phyloP scores from a whole-genome alignment of 2,888 invertebrate genomes.

The Erynnis tages region DNA sequence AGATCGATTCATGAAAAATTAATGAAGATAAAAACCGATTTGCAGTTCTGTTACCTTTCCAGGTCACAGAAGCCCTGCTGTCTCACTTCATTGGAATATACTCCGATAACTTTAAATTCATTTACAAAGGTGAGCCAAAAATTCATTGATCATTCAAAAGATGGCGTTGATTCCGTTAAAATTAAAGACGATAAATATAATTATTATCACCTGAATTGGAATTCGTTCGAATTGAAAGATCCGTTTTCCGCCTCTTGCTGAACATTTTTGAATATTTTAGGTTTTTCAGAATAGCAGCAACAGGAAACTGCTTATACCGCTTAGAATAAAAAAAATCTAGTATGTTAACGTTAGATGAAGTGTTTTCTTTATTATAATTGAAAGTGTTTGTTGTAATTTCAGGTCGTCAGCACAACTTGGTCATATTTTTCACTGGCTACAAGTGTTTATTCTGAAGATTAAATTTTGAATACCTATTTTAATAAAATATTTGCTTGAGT shows the following conservation, averaged over 20 bases:
- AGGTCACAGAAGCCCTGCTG: constrained; percentile 26
- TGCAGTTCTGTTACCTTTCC: constrained; percentile 19
- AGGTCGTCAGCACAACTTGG: constrained; percentile 59
- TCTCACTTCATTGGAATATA: constrained; percentile 22
- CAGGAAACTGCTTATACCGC: no score
- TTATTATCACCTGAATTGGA: no score
- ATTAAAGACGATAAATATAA: no score
- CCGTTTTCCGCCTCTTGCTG: no score
- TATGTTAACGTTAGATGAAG: no score
- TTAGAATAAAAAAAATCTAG: no score
- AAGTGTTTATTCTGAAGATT: constrained; percentile 15
- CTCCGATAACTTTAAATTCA: constrained; percentile 28
- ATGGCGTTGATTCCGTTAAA: background rate
- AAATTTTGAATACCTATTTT: no score
- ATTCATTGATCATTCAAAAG: background rate
- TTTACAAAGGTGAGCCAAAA: constrained; percentile 24
- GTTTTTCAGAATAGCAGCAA: no score
- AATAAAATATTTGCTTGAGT: no score
- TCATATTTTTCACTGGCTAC: constrained; percentile 52
- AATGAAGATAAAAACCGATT: constrained; percentile 20
- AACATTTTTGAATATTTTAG: no score
- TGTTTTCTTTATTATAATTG: no score
- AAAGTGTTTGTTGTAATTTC: constrained; percentile 40
- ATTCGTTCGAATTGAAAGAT: no score
- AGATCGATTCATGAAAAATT: constrained; percentile 23